Conservation (phyloP, 2,888 invertebrate genomes). For the Cephus spinipes region DNA sequence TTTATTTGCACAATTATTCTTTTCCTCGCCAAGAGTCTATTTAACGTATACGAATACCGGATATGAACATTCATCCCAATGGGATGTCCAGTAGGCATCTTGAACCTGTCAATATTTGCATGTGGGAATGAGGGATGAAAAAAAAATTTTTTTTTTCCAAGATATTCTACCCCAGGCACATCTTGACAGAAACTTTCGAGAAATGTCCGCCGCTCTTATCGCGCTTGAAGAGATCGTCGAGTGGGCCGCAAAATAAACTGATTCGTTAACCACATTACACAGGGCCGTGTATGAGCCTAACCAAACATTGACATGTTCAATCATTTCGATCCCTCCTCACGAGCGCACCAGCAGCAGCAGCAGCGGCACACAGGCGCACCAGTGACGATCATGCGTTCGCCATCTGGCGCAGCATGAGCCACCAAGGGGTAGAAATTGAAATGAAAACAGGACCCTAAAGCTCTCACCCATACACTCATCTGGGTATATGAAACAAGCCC, state of each 20-base stretch:
- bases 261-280: conserved; percentile 57
- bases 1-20: not conserved
- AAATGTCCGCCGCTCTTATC: not conserved
- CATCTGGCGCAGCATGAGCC: conserved; percentile 54
- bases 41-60: not conserved
- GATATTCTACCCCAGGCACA: not conserved
- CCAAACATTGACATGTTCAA: conserved; percentile 66
- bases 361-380: conserved; percentile 28
- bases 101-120: not conserved
- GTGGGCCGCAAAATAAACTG: conserved; percentile 53
- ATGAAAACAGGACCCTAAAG: conserved; percentile 59
- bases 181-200: not conserved
- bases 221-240: not conserved
- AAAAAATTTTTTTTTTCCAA: too few species aligned
- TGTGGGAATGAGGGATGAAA: not conserved
- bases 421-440: conserved; percentile 63
- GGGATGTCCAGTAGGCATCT: not conserved
- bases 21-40: not conserved
- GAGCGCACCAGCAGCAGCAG: conserved; percentile 3
- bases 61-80: not conserved
- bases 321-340: conserved; percentile 45
- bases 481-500: conserved; percentile 11
- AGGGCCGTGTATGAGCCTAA: conserved; percentile 46
- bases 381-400: conserved; percentile 45
- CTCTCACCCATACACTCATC: not conserved